phyloP scores from a whole-genome alignment of 2,113 vertebrate genomes.

The Campylomormyrus tamandua region DNA sequence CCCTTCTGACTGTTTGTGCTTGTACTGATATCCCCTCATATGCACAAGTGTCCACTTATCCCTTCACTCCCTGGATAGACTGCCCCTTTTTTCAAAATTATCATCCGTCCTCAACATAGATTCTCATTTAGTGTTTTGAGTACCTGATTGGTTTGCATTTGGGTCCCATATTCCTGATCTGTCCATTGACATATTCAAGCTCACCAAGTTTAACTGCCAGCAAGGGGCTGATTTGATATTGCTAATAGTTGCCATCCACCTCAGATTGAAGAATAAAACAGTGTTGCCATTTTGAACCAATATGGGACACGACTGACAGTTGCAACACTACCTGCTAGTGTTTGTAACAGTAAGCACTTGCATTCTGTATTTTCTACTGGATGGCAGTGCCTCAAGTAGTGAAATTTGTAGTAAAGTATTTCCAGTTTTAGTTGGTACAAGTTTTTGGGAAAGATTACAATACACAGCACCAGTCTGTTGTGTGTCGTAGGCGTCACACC shows the following conservation, averaged over 20 bases:
- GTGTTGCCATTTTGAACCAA: not conserved
- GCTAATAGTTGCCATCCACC: not conserved
- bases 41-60: not conserved
- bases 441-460: not conserved
- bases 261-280: not conserved
- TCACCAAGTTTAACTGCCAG: not conserved
- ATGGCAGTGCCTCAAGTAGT: not conserved
- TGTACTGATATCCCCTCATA: not conserved
- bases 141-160: not conserved
- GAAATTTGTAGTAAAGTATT: not conserved
- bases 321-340: not conserved
- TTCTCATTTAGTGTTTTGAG: not conserved
- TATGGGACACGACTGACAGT: not conserved
- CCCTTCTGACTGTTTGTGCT: not conserved
- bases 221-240: not conserved
- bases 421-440: not conserved
- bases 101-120: not conserved
- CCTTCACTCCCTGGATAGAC: not conserved
- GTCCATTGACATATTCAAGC: not conserved
- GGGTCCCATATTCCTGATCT: not conserved
- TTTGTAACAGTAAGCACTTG: not conserved
- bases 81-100: not conserved
- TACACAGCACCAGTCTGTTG: not conserved
- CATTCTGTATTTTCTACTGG: not conserved
- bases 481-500: not conserved